Conservation (phyloP, 2,888 invertebrate genomes). For the Argyresthia albistria region DNA sequence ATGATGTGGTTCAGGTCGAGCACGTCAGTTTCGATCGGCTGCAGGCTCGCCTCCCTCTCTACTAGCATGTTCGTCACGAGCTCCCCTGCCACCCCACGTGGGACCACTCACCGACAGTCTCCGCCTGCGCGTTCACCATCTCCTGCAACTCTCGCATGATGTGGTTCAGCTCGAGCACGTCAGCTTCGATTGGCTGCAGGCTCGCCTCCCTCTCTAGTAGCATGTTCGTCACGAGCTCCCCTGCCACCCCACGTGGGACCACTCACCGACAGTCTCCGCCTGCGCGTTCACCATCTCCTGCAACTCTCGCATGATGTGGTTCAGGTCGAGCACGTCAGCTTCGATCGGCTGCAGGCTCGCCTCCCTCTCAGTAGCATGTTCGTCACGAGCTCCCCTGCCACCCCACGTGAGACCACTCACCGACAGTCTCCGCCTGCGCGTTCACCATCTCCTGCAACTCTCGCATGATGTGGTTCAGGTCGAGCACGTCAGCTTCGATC, state of each 20-base stretch:
- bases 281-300: conserved; percentile 81
- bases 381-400: too few species aligned
- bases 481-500: conserved; percentile 86
- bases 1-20: conserved; percentile 89
- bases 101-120: conserved; percentile 79
- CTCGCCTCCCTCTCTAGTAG: conserved; percentile 86
- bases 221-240: too few species aligned
- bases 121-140: conserved; percentile 81
- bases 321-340: conserved; percentile 85
- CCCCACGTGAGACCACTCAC: too few species aligned
- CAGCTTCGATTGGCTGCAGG: conserved; percentile 84
- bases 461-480: conserved; percentile 88
- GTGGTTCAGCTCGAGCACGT: conserved; percentile 86
- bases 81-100: too few species aligned
- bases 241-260: conserved; percentile 73
- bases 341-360: conserved; percentile 86
- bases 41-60: conserved; percentile 85
- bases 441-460: conserved; percentile 80
- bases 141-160: conserved; percentile 84
- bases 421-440: conserved; percentile 80
- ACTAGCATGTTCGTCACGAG: conserved; percentile 77
- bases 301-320: conserved; percentile 86
- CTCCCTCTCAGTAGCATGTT: too few species aligned
- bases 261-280: conserved; percentile 80
- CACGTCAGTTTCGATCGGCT: conserved; percentile 85